Evolutionary conservation across 2,888 invertebrate species (phyloP), one percentile per base, ranked within the genome.

Genomic region (Drosophila pseudotalamancana): DNA sequence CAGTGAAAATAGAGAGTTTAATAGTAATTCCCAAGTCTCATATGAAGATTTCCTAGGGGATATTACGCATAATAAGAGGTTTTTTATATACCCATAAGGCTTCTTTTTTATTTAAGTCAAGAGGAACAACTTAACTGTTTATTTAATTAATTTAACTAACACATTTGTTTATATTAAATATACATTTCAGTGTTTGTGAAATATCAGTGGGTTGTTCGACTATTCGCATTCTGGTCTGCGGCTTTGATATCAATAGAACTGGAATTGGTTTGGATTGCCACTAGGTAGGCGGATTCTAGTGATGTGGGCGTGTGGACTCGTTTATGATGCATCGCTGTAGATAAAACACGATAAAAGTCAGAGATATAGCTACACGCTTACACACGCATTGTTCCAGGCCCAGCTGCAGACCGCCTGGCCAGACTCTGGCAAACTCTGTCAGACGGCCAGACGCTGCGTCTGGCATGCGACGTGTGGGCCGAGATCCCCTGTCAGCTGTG

Each of bases 321-420:
- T 77, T 85, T 80, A 85, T 80, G 88, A 86, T 79, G 87, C 77
- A 86, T 72, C 66, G 65, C 50, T 37, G 59, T 46, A 82, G 87
- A 80, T 82, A 78, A 82, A 85, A 62, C 43, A 64, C 62, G 83
- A 82, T 78, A 82, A 76, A 80, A 85, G 74, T 67, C 83, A 64
- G 16, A 77, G 50, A 64, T 62, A 64, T 40, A 50, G 35, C 69
- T 43, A 32, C 43, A 65, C 43, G 72, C 59, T 27, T 34, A 56
- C 57, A 69, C 55, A 45, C 51, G 59, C 51, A 61, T 68, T 68
- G 75, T 56, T 57, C 53, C 48, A 29, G 50, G 48, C 35, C 23
- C 51, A 63, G 50, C 39, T 59, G 53, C 39, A 54, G 55, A 8
- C 25, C 14, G 21, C 25, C 39, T 14, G 12, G 16, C 23, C 29